These are phyloP conservation scores for Drosophila santomea DNA, from an alignment of 1,140 invertebrate genomes.

Conservation along the genomic window DNA sequence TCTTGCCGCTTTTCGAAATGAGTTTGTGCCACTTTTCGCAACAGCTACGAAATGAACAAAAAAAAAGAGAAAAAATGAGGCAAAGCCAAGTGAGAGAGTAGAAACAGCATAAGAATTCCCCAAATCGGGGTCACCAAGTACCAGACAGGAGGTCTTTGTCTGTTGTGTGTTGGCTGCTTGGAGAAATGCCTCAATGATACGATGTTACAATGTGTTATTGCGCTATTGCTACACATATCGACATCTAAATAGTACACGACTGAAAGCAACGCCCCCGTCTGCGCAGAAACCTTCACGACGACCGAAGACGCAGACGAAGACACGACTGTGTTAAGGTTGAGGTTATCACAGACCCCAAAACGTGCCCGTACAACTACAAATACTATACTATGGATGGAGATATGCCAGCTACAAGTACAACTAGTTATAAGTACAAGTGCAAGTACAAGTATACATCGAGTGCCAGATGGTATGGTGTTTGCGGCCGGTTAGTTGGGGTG, in stretches of 20 bases:
- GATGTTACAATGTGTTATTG: constrained; percentile 15
- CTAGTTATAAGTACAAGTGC: constrained; percentile 29
- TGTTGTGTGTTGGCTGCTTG: not conserved
- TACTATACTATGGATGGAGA: constrained; percentile 5
- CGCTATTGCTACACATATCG: constrained; percentile 26
- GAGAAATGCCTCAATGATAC: constrained; percentile 46
- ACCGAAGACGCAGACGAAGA: constrained; percentile 20
- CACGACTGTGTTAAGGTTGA: constrained; percentile 72
- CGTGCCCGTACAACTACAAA: constrained; percentile 57
- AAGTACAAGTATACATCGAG: constrained; percentile 38
- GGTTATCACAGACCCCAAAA: constrained; percentile 68
- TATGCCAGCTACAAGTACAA: constrained; percentile 47
- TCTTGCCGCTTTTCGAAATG: constrained; percentile 62
- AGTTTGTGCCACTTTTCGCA: constrained; percentile 78
- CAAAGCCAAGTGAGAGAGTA: not conserved
- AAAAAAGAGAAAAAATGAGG: constrained; percentile 21
- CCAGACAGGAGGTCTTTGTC: constrained; percentile 26
- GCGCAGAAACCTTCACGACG: constrained; percentile 29
- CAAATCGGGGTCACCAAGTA: constrained; percentile 68
- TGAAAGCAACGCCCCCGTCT: constrained; percentile 40
- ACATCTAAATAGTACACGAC: constrained; percentile 22
- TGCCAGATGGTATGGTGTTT: constrained; percentile 35
- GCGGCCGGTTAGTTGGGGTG: constrained; percentile 8
- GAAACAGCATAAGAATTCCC: constrained; percentile 69
- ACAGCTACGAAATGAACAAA: constrained; percentile 40